Evolutionary conservation across 2,797 vertebrate species (phyloP), one percentile per base, ranked within the genome.

Genomic region (Gorsachius magnificus): DNA sequence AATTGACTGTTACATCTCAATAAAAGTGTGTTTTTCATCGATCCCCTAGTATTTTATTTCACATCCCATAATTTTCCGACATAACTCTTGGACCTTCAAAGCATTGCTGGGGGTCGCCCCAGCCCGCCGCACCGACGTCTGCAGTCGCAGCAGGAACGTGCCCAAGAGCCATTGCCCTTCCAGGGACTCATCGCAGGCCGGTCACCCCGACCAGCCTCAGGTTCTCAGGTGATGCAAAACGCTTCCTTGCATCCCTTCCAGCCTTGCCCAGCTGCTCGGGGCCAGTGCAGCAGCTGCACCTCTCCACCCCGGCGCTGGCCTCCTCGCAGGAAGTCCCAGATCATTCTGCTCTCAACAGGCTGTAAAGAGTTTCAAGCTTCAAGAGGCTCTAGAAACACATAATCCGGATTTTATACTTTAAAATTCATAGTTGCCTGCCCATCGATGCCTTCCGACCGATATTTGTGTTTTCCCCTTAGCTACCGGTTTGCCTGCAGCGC

Each of bases 1-100:
- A 97, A 97, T 97, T 97, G 97, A 97, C 96, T 97, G 96, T 91
- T 97, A 97, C 85, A 94, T 97, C 97, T 98, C 97, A 96, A 97
- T 97, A 97, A 98, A 98, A 63, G 90, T 74, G 97, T 96, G 88
- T 77, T 97, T 97, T 76, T 88, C 90, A 90, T 95, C 58, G 69
- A 95, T 96, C 43, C 4, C 91, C 94, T 81, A 75, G 87, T 84
- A 96, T 87, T 94, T 94, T 66, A 48, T 81, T 91, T 95, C 94
- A 79, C 82, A 76, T 94, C 82, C 89, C 89, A 63, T 91, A 94
- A 95, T 95, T 94, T 89, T 31, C 68, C 57, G 51, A 25, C 66
- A 50, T 33, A 84, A 79, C 66, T 68, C 68, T 36, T 36, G 65
- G 50, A 63, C 90, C 50, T 68, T 11, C 71, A 72, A 91, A 92